phyloP scores from a whole-genome alignment of 2,797 vertebrate species.

The Nannoperca obscura region DNA sequence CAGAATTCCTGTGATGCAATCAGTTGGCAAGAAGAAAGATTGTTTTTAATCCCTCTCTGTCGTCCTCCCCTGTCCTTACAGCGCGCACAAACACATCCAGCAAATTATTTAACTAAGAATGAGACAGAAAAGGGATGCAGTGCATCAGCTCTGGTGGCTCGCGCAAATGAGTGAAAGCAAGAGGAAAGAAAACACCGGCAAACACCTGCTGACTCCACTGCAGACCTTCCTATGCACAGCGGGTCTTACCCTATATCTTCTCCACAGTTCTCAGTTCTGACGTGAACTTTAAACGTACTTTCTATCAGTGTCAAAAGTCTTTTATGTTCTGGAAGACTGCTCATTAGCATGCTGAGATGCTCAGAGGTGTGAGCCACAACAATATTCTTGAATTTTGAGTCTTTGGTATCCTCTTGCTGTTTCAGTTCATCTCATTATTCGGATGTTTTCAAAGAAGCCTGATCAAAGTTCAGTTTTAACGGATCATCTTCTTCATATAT shows the following conservation, averaged over 20 bases:
- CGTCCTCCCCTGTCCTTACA: slow-evolving; percentile 9
- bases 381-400: slow-evolving; percentile 33
- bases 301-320: slow-evolving; percentile 38
- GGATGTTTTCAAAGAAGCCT: slow-evolving; percentile 50
- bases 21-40: slow-evolving; percentile 45
- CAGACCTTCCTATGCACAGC: slow-evolving; percentile 14
- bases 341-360: slow-evolving; percentile 52
- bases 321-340: slow-evolving; percentile 40
- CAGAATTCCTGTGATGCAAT: slow-evolving; percentile 60
- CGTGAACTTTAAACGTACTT: slow-evolving; percentile 24
- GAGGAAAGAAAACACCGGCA: slow-evolving; percentile 9
- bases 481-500: slow-evolving; percentile 18
- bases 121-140: slow-evolving; percentile 7
- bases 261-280: slow-evolving; percentile 18
- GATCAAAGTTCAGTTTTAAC: slow-evolving; percentile 66
- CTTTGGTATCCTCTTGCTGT: slow-evolving; percentile 39
- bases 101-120: not conserved
- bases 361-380: slow-evolving; percentile 39
- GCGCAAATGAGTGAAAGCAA: not conserved
- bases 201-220: slow-evolving; percentile 42
- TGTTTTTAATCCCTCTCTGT: slow-evolving; percentile 26
- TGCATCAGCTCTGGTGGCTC: slow-evolving; percentile 7
- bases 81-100: not conserved
- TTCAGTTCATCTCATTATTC: slow-evolving; percentile 62
- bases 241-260: slow-evolving; percentile 1